Evolutionary conservation across 2,888 invertebrate genomes (phyloP).

Genomic region (Eumerus sabulonum): DNA sequence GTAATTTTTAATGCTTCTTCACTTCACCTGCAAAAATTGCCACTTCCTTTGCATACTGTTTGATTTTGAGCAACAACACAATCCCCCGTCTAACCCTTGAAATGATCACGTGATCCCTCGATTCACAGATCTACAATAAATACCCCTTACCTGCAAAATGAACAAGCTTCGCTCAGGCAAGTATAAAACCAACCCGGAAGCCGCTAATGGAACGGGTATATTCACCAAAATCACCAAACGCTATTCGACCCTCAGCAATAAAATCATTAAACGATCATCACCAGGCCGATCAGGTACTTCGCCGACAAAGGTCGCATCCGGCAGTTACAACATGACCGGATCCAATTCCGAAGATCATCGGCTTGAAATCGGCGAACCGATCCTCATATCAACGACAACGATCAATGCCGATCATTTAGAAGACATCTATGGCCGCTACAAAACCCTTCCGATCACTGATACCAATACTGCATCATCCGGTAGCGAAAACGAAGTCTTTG

Average conservation of each 20-base stretch:
- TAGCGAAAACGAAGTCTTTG: conserved; percentile 76
- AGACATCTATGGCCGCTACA: conserved; percentile 53
- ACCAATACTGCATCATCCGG: conserved; percentile 70
- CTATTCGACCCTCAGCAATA: conserved; percentile 77
- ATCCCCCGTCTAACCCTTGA: conserved; percentile 62
- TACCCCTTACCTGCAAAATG: conserved; percentile 61
- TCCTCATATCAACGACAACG: conserved; percentile 78
- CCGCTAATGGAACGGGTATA: conserved; percentile 71
- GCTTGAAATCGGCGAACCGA: conserved; percentile 77
- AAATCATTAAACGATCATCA: conserved; percentile 75
- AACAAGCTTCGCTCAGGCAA: conserved; percentile 70
- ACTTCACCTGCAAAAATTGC: no score
- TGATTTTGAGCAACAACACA: conserved; percentile 73
- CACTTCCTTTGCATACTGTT: no score
- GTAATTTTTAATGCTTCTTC: no score
- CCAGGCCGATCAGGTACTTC: conserved; percentile 73
- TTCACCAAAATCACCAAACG: conserved; percentile 77
- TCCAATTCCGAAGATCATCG: conserved; percentile 77
- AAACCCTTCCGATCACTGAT: conserved; percentile 39
- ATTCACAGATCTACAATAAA: conserved; percentile 24
- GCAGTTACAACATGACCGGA: conserved; percentile 79
- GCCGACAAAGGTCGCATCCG: conserved; percentile 74
- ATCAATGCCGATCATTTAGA: conserved; percentile 76
- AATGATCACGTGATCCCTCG: conserved; percentile 24
- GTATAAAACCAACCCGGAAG: conserved; percentile 70